Evolutionary conservation across 2,113 vertebrate species (phyloP).

Genomic region (Barbus barbus): DNA sequence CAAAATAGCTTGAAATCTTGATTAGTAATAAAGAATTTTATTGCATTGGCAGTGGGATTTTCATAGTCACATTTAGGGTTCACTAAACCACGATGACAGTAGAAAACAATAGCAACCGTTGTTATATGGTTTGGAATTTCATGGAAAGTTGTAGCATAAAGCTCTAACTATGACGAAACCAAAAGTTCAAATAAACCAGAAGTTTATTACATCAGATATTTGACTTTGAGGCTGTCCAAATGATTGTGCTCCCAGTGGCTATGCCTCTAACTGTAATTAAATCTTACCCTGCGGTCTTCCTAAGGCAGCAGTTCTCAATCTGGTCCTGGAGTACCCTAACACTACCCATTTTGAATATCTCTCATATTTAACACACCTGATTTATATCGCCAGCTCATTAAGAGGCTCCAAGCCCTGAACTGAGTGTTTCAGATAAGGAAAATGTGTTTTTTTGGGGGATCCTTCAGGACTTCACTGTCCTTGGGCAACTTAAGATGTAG

Average conservation of each 20-base stretch:
- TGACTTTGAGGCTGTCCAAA: constrained; percentile 19
- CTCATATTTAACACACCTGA: background rate
- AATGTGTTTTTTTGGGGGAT: no score
- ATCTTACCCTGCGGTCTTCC: constrained; percentile 2
- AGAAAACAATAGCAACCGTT: background rate
- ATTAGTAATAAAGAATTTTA: background rate
- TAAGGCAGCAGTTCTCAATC: background rate
- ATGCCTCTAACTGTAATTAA: constrained; percentile 13
- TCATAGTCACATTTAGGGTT: constrained; percentile 1
- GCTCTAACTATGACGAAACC: background rate
- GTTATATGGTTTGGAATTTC: constrained; percentile 7
- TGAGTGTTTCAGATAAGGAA: background rate
- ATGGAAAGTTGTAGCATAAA: background rate
- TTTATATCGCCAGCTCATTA: background rate
- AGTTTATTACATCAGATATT: background rate
- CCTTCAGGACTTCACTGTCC: background rate
- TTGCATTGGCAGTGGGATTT: constrained; percentile 8
- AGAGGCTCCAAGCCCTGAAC: background rate
- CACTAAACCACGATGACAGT: background rate
- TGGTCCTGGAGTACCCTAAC: background rate
- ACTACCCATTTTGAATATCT: background rate
- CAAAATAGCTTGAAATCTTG: background rate
- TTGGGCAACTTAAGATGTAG: background rate
- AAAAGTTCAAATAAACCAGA: constrained; percentile 2
- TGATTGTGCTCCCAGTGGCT: background rate